Percentiles rank a stretch among this genome's conserved stretches.
Evolutionary conservation across 2,113 vertebrate species (phyloP).

Genomic region (Anolis carolinensis): DNA sequence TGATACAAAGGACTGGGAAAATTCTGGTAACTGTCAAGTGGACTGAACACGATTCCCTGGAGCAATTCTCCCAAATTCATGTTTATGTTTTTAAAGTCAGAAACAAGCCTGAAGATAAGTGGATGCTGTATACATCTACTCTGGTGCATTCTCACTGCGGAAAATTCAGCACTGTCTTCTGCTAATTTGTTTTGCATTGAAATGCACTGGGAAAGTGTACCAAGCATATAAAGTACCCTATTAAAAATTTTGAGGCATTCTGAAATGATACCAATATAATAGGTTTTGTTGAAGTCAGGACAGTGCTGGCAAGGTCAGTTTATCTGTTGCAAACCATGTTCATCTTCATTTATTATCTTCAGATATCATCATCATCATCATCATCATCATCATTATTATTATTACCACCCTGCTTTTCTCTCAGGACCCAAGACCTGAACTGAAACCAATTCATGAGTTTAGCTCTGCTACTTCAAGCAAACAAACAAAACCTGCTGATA

Average conservation of each 20-base stretch:
- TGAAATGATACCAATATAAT: background rate
- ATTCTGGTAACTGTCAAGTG: background rate
- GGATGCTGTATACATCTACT: slow-evolving; percentile 4
- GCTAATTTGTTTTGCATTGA: slow-evolving; percentile 21
- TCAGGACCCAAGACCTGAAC: background rate
- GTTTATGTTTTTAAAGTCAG: background rate
- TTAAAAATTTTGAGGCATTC: background rate
- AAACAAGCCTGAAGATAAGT: slow-evolving; percentile 13
- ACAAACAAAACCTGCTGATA: slow-evolving; percentile 25
- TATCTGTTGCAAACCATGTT: background rate
- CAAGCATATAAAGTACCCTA: slow-evolving; percentile 15
- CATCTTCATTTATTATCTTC: too few relatives aligned
- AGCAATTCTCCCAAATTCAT: background rate
- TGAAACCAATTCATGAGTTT: background rate
- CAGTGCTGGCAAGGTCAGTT: background rate
- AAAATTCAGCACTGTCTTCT: background rate
- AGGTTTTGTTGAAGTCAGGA: background rate
- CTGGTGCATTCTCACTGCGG: background rate
- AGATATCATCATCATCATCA: too few relatives aligned
- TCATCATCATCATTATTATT: too few relatives aligned
- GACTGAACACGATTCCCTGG: background rate
- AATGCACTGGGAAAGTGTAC: background rate
- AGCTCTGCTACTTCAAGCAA: slow-evolving; percentile 10
- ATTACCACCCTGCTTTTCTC: too few relatives aligned
- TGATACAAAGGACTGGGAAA: background rate